Evolutionary conservation across 2,797 vertebrate genomes (phyloP).

Genomic region (Sebastes dallii): DNA sequence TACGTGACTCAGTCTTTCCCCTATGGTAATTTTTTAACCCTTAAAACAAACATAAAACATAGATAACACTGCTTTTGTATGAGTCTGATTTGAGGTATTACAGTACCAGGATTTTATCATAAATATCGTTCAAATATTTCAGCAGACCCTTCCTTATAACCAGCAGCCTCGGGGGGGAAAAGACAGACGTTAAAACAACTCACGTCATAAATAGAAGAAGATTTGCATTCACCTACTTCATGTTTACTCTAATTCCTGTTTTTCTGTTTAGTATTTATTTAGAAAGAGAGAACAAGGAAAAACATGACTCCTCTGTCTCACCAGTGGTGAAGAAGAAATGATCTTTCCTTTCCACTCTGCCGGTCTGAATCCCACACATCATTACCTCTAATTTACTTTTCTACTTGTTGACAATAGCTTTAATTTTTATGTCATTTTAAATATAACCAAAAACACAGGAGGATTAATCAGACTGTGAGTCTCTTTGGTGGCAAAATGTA

Average conservation of each 20-base stretch:
- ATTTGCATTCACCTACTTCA: not conserved
- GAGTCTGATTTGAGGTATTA: not conserved
- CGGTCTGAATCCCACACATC: conserved; percentile 21
- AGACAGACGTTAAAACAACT: not conserved
- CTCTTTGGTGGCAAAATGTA: not conserved
- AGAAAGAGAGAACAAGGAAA: conserved; percentile 37
- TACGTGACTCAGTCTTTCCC: too few relatives aligned
- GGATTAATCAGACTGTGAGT: not conserved
- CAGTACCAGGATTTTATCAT: not conserved
- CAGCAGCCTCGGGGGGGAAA: not conserved
- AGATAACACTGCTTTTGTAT: not conserved
- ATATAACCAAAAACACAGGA: not conserved
- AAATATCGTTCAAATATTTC: not conserved
- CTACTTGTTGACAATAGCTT: not conserved
- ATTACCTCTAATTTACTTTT: not conserved
- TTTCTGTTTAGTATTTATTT: conserved; percentile 47
- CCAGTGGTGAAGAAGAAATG: conserved; percentile 25
- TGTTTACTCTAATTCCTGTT: conserved; percentile 29
- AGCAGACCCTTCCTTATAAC: not conserved
- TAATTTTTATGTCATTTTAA: not conserved
- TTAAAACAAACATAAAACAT: not conserved
- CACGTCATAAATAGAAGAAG: not conserved
- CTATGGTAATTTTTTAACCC: not conserved
- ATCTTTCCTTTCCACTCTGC: conserved; percentile 39
- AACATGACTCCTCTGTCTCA: conserved; percentile 33